phyloP scores from a whole-genome alignment of 2,888 invertebrate species.

The Clitarchus hookeri region DNA sequence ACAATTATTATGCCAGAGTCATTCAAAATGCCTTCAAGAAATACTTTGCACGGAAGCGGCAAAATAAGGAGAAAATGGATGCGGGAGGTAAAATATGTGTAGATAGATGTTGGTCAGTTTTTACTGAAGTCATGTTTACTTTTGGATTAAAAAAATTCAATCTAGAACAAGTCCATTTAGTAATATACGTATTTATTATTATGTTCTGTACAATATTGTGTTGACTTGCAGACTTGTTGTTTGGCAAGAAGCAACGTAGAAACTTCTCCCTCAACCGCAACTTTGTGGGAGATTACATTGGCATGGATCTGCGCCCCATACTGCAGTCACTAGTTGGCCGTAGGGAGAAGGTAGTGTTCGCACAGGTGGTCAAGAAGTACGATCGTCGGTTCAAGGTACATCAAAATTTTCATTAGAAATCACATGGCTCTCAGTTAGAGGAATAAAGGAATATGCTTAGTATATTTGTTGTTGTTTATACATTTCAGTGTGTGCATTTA shows the following conservation, averaged over 20 bases:
- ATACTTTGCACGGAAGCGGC: slow-evolving; percentile 63
- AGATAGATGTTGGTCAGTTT: neutral
- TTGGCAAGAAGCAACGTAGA: slow-evolving; percentile 65
- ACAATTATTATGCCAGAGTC: slow-evolving; percentile 65
- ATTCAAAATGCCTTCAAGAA: slow-evolving; percentile 70
- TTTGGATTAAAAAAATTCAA: neutral
- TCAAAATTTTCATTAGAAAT: slow-evolving; percentile 19
- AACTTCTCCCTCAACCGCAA: slow-evolving; percentile 65
- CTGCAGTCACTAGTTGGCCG: slow-evolving; percentile 63
- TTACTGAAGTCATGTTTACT: neutral
- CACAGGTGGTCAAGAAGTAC: slow-evolving; percentile 67
- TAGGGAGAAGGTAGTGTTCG: slow-evolving; percentile 68
- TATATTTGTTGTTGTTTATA: too few species aligned
- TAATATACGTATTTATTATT: neutral
- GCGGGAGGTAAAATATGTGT: slow-evolving; percentile 52
- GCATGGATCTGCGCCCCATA: slow-evolving; percentile 64
- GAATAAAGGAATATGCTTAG: too few species aligned
- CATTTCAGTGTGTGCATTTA: too few species aligned
- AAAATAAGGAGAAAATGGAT: slow-evolving; percentile 62
- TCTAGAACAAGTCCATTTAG: too few species aligned
- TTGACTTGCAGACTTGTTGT: slow-evolving; percentile 51
- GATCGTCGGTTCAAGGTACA: slow-evolving; percentile 67
- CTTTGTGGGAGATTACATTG: slow-evolving; percentile 72
- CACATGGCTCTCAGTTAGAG: too few species aligned
- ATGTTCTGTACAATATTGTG: neutral